A percentile compares a stretch with the other conserved stretches of the same genome.
These are phyloP conservation scores for Geopemphigus sp. DNA, from an alignment of 1,140 invertebrate genomes.

Conservation along the genomic window DNA sequence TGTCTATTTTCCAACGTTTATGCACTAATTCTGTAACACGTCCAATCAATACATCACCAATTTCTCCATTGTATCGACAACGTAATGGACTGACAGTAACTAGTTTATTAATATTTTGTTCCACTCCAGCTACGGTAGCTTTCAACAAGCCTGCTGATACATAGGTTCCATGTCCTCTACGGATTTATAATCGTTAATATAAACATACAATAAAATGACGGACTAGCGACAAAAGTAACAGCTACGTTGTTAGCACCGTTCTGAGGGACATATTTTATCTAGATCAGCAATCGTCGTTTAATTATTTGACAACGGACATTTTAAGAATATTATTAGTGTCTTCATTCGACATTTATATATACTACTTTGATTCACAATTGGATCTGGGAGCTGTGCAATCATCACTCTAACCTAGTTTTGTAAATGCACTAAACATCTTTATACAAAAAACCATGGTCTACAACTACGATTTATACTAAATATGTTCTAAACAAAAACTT, in stretches of 20 bases:
- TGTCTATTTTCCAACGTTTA: slow-evolving; percentile 94
- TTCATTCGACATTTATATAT: too few relatives aligned
- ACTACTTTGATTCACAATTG: too few relatives aligned
- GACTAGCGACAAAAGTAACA: background rate
- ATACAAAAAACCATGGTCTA: too few relatives aligned
- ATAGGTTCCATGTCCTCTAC: slow-evolving; percentile 96
- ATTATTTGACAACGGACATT: too few relatives aligned
- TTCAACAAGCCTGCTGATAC: slow-evolving; percentile 73
- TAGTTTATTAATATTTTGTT: slow-evolving; percentile 92
- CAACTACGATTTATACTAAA: too few relatives aligned
- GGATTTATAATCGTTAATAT: background rate
- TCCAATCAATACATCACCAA: slow-evolving; percentile 96
- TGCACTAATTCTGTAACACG: slow-evolving; percentile 88
- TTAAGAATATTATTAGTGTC: too few relatives aligned
- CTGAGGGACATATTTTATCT: too few relatives aligned
- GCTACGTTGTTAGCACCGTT: too few relatives aligned
- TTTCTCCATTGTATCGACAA: slow-evolving; percentile 86
- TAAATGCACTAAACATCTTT: too few relatives aligned
- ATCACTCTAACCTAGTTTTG: too few relatives aligned
- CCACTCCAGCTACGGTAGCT: slow-evolving; percentile 89
- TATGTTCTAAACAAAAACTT: too few relatives aligned
- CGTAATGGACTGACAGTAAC: slow-evolving; percentile 88
- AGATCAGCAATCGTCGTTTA: background rate
- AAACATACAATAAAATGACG: background rate
- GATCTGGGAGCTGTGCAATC: too few relatives aligned